Evolutionary conservation across 2,113 vertebrate species (phyloP).

Genomic region (Vulpes vulpes): DNA sequence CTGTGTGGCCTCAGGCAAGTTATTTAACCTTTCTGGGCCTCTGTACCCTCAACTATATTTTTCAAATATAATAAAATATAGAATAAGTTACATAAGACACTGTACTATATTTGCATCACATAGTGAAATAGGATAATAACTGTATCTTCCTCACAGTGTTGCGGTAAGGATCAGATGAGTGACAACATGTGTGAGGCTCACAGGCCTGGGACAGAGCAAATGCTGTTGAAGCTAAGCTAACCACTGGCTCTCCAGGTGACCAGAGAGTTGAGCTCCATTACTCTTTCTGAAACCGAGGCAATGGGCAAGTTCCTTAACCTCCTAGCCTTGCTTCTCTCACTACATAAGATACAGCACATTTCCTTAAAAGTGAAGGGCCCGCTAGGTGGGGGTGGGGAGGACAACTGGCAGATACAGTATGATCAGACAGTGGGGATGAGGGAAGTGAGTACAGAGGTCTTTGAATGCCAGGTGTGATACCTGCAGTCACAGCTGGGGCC

Average conservation of each 20-base stretch:
- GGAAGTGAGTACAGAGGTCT: background rate
- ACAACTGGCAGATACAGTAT: no score
- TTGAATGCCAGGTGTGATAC: background rate
- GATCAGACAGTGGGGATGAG: background rate
- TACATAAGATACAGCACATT: fast-evolving
- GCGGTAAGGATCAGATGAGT: background rate
- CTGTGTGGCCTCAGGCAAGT: slow-evolving; percentile 6
- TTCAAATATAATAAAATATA: slow-evolving; percentile 7
- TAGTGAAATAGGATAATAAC: background rate
- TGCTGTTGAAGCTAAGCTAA: background rate
- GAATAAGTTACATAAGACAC: background rate
- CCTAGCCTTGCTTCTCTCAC: background rate
- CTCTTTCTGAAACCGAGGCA: background rate
- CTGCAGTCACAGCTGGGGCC: background rate
- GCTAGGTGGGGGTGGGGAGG: background rate
- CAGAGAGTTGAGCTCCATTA: background rate
- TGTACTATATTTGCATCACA: background rate
- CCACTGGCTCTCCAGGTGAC: background rate
- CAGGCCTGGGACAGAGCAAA: background rate
- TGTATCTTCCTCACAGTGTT: background rate
- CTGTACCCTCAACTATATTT: background rate
- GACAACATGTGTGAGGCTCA: background rate
- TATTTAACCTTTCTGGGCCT: slow-evolving; percentile 43
- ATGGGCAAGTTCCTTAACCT: background rate
- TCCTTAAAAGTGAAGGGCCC: background rate